phyloP scores from a whole-genome alignment of 2,797 vertebrate genomes.

The Malurus leucopterus region DNA sequence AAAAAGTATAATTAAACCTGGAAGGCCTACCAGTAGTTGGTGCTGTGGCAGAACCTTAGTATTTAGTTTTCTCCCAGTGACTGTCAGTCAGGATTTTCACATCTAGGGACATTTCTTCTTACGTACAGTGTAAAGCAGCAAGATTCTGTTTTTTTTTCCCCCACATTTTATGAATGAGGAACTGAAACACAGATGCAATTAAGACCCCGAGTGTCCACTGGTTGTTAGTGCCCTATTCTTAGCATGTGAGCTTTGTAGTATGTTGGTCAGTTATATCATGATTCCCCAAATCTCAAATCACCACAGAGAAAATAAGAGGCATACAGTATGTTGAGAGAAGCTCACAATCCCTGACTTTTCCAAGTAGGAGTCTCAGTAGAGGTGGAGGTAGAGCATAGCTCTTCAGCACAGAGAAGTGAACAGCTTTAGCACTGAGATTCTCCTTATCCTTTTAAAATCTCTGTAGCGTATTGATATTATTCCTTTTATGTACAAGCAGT shows the following conservation, averaged over 20 bases:
- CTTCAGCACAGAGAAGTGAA: not conserved
- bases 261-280: not conserved
- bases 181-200: not conserved
- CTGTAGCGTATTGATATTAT: fast-evolving
- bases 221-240: not conserved
- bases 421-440: not conserved
- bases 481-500: not conserved
- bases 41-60: not conserved
- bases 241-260: not conserved
- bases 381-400: not conserved
- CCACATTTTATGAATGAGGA: not conserved
- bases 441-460: not conserved
- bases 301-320: not conserved
- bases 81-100: not conserved
- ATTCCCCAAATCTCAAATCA: not conserved
- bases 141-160: fast-evolving
- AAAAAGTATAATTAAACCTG: not conserved
- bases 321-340: not conserved
- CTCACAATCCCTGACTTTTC: not conserved
- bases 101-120: not conserved
- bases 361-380: not conserved
- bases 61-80: not conserved
- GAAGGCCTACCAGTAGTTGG: not conserved
- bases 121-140: not conserved
- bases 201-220: not conserved